Base-by-base conservation (phyloP, 2,888 invertebrate species). In the Taenaris catops region DNA sequence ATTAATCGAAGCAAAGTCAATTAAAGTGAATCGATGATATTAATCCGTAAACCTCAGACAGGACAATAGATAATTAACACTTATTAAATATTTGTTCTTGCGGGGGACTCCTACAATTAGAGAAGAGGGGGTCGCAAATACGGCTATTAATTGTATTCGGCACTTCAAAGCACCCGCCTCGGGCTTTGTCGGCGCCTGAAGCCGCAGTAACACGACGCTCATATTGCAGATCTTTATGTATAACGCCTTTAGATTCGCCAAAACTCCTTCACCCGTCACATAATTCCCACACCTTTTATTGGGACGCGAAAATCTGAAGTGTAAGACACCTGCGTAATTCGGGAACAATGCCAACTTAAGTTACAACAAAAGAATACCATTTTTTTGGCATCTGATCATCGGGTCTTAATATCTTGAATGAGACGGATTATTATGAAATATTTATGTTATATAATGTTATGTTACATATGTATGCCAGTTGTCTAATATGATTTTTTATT, bases 121-220 rank as follows among this genome's bases (percentile, higher is more conserved):
- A 64, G 67, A 61, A 59, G 69, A 50, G 58, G 62, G 63, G 55
- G 56, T 63, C 61, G 74, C 80, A 80, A 83, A 83, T 80, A 81
- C 66, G 78, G 75, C 81, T 76, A 84, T 84, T 86, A 84, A 86
- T 86, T 83, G 80, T 83, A 81, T 84, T 84, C 81, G 84, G 83
- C 76, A 67, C 63, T 62, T 79, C 76, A 86, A 84, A 81, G 70
- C 56, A 53, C 63, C 69, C 75, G 79, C 73, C 69, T 58, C 55
- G 63, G 63, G 71, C 78, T 79, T 81, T 81, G 81, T 76, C 81
- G 79, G 80, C 75, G 63, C 64, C 48, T 62, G 52, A 47, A 48
- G 49, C 58, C 47, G 53, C 51, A 53, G 76, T 65, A 80, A 83
- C 63, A 59, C 63, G 72, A 80, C 63, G 81, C 78, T 74, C 63